Evolutionary conservation across 2,888 invertebrate species (phyloP).

Genomic region (Pachycephus smyrnensis): DNA sequence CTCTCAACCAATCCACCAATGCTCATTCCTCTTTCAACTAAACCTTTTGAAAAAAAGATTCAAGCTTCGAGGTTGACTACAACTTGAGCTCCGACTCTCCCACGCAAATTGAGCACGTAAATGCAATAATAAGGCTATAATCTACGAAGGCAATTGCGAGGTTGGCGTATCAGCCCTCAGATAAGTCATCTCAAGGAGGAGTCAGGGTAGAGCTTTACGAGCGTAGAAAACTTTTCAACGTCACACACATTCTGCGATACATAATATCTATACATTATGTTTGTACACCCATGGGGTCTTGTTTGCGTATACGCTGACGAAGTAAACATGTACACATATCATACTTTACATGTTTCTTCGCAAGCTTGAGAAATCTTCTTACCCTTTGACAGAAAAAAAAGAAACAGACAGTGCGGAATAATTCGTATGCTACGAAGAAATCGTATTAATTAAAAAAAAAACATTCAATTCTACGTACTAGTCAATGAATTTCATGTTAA

Average conservation of each 20-base stretch:
- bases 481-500: too few species aligned
- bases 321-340: background rate
- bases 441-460: too few species aligned
- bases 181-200: conserved; percentile 16
- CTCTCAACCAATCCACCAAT: too few species aligned
- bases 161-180: conserved; percentile 19
- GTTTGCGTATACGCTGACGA: background rate
- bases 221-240: conserved; percentile 1
- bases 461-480: too few species aligned
- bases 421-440: too few species aligned
- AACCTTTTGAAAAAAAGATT: too few species aligned
- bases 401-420: too few species aligned
- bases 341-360: too few species aligned
- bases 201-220: background rate
- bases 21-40: too few species aligned
- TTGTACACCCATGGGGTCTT: conserved; percentile 1
- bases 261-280: background rate
- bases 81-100: background rate
- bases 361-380: too few species aligned
- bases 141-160: conserved; percentile 23
- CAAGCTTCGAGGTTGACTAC: background rate
- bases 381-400: too few species aligned
- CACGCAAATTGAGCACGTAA: conserved; percentile 17
- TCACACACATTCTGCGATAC: background rate
- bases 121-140: conserved; percentile 24